A percentile compares a stretch with the other conserved stretches of the same genome.
phyloP scores from a whole-genome alignment of 2,888 invertebrate species.

The Lasioglossum malachurum region DNA sequence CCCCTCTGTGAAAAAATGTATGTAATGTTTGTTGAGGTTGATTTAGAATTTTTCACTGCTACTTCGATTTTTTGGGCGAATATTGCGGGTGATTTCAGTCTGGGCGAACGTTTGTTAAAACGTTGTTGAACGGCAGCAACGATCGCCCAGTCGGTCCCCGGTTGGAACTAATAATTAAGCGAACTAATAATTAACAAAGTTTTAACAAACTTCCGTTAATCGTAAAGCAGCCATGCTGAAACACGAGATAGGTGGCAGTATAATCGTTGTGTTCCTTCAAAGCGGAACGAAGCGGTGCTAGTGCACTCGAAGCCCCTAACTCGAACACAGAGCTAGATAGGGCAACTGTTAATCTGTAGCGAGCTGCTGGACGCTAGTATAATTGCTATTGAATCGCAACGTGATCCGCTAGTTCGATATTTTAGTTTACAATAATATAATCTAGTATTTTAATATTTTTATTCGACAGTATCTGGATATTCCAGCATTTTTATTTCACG shows the following conservation, averaged over 20 bases:
- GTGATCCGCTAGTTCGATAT: not conserved
- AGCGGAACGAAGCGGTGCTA: not conserved
- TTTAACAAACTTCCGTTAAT: constrained; percentile 40
- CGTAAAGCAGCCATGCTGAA: constrained; percentile 2
- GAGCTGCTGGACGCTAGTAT: not conserved
- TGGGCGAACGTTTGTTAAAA: not conserved
- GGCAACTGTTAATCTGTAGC: not conserved
- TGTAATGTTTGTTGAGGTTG: too few species aligned
- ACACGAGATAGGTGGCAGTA: not conserved
- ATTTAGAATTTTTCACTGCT: too few species aligned
- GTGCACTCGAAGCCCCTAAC: not conserved
- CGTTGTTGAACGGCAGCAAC: not conserved
- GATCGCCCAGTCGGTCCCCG: not conserved
- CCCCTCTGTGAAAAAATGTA: too few species aligned
- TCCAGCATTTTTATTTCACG: not conserved
- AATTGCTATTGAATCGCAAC: not conserved
- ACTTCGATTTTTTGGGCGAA: not conserved
- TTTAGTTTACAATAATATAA: not conserved
- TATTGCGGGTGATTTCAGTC: not conserved
- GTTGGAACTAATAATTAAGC: constrained; percentile 33
- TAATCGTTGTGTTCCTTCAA: not conserved
- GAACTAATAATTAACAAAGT: constrained; percentile 48
- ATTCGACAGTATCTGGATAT: not conserved
- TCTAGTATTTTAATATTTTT: not conserved
- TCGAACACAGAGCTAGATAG: not conserved